These are phyloP conservation scores for Pachypanchax playfairii DNA, from an alignment of 2,113 vertebrate species.

Conservation along the genomic window DNA sequence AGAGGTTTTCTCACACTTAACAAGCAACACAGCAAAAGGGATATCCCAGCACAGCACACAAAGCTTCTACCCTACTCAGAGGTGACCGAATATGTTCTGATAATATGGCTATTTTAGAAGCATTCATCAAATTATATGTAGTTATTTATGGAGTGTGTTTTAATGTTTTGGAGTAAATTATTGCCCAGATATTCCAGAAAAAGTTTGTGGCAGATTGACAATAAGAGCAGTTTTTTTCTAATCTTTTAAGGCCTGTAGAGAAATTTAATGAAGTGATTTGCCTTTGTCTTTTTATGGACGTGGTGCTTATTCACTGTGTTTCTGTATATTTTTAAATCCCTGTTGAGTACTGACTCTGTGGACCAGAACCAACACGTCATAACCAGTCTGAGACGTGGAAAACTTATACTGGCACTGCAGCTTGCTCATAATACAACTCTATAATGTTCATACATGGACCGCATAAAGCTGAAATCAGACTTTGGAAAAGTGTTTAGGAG, in stretches of 20 bases:
- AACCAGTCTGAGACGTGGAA: slow-evolving; percentile 34
- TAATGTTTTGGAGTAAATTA: slow-evolving; percentile 56
- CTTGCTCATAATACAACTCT: slow-evolving; percentile 19
- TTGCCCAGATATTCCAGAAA: slow-evolving; percentile 48
- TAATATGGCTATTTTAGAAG: slow-evolving; percentile 35
- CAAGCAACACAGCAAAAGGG: slow-evolving; percentile 54
- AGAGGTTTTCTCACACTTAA: slow-evolving; percentile 78
- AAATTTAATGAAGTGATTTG: slow-evolving; percentile 61
- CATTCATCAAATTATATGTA: slow-evolving; percentile 33
- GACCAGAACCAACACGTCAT: slow-evolving; percentile 34
- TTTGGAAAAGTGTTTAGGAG: slow-evolving; percentile 29
- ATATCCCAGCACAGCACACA: slow-evolving; percentile 51
- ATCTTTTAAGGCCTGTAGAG: slow-evolving; percentile 38
- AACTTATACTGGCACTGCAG: slow-evolving; percentile 13
- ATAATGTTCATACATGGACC: slow-evolving; percentile 45
- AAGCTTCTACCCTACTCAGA: slow-evolving; percentile 1
- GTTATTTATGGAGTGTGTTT: slow-evolving; percentile 63
- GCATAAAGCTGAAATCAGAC: slow-evolving; percentile 38
- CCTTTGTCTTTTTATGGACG: slow-evolving; percentile 62
- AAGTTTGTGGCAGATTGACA: slow-evolving; percentile 32
- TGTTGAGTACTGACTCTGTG: slow-evolving; percentile 27
- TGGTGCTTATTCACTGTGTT: slow-evolving; percentile 43
- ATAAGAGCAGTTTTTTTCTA: slow-evolving; percentile 20
- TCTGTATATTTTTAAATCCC: slow-evolving; percentile 46
- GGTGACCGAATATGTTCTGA: slow-evolving; percentile 29